Evolutionary conservation across 2,888 invertebrate species (phyloP), one percentile per base, ranked within the genome.

Genomic region (Agapostemon virescens): DNA sequence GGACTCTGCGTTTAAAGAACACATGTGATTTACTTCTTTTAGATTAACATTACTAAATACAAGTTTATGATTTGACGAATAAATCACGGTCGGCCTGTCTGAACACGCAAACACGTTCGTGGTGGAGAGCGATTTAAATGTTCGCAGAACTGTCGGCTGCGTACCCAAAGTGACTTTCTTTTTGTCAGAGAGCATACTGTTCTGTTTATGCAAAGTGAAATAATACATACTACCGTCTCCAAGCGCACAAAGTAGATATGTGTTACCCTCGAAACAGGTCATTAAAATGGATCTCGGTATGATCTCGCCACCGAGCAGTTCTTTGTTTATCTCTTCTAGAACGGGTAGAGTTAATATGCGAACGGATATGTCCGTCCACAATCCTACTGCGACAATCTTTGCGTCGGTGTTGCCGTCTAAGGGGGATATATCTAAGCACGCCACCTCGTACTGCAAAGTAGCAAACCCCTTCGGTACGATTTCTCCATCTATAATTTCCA

Each of bases 71-170:
- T 99, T 99, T n/a, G 98, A 98, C 7, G 98, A 99, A 94, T 99
- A 99, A 87, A 99, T 99, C 20, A 99, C 99, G 0, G 99, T 99
- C 0, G 99, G 99, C 69, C 99, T 95, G 93, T 99, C 99, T 0
- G 98, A 99, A 93, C 99, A 99, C 33, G 99, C 99, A 94, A 99
- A 99, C 49, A 99, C 98, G 93, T 99, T 99, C 23, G 97, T 98
- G 0, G 98, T 98, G 20, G 97, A 96, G 71, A 97, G 94, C 0
- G 98, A 97, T 85, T 96, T 95, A 92, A 99, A 99, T 11, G 97
- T 97, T 82, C 97, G 95, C 74, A 99, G 93, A 20, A 97, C 97
- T 0, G 98, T 99, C 20, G 99, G 99, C 91, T 99, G 99, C 0
- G 99, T 99, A 70, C 99, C 99, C 6, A 99, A 94, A 0, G 98